Conservation (phyloP, 1,140 invertebrate genomes). For the Brachionus calyciflorus region DNA sequence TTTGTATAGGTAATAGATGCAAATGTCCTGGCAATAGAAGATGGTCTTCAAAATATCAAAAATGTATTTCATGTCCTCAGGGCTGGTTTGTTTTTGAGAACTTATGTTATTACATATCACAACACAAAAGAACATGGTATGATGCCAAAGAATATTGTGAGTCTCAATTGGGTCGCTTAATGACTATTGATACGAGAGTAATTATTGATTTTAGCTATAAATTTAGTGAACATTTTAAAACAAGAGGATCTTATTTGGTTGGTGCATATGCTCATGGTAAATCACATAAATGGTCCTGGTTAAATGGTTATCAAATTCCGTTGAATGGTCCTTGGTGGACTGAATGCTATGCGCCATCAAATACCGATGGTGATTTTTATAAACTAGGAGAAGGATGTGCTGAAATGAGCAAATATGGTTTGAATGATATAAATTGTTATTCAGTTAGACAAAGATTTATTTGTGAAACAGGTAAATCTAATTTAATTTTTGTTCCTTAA, state of each 20-base stretch:
- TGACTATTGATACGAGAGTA: background rate
- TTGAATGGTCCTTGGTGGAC: slow-evolving; percentile 11
- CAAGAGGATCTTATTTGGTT: background rate
- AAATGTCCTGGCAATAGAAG: background rate
- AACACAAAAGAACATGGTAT: slow-evolving; percentile 11
- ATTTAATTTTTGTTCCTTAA: no score
- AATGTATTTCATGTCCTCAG: slow-evolving; percentile 7
- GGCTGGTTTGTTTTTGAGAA: slow-evolving; percentile 16
- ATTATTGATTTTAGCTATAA: slow-evolving; percentile 18
- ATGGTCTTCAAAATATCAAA: background rate
- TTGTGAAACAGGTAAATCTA: background rate
- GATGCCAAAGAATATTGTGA: slow-evolving; percentile 32
- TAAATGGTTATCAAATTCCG: background rate
- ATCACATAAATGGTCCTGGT: slow-evolving; percentile 13
- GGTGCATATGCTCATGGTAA: background rate
- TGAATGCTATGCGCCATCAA: background rate
- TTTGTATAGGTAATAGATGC: slow-evolving; percentile 1
- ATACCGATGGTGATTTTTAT: background rate
- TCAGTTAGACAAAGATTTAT: background rate
- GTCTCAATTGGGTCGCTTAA: background rate
- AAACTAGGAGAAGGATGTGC: background rate
- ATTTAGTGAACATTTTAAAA: background rate
- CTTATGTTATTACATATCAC: slow-evolving; percentile 13
- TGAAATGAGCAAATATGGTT: background rate
- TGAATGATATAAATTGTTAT: slow-evolving; percentile 2